These are phyloP conservation scores for Pangasianodon hypophthalmus DNA, from an alignment of 2,113 vertebrate genomes.

Conservation along the genomic window DNA sequence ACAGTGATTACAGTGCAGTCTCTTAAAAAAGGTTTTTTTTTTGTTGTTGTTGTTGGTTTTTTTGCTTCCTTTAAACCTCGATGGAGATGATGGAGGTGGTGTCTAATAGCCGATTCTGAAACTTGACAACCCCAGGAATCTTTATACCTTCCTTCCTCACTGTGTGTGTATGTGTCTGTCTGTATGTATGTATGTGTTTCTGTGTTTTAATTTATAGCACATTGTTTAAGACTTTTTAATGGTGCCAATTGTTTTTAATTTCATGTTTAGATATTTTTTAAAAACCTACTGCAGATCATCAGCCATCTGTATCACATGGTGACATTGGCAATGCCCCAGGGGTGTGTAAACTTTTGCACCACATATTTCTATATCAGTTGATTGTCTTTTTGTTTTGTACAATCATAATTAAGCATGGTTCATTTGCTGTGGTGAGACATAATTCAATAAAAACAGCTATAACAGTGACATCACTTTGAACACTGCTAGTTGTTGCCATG, in stretches of 20 bases:
- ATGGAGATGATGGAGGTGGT: neutral
- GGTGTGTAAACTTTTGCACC: neutral
- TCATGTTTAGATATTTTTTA: neutral
- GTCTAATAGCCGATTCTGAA: neutral
- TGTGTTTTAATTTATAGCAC: neutral
- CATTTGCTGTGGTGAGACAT: neutral
- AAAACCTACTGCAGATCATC: neutral
- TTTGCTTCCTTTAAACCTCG: neutral
- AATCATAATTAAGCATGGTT: neutral
- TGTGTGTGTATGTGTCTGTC: neutral
- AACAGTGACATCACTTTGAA: slow-evolving; percentile 10
- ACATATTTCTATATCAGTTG: neutral
- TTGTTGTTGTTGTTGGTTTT: neutral
- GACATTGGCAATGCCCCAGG: neutral
- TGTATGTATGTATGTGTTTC: neutral
- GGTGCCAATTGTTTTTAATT: neutral
- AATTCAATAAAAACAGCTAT: neutral
- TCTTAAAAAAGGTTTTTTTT: no score
- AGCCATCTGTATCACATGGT: neutral
- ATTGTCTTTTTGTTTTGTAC: neutral
- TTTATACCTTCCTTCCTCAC: neutral
- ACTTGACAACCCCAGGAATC: neutral
- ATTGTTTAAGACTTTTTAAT: neutral
- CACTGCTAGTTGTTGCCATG: neutral
- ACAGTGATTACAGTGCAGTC: no score